These are phyloP conservation scores for Berghia stephanieae DNA, from an alignment of 1,140 invertebrate species.

Conservation along the genomic window DNA sequence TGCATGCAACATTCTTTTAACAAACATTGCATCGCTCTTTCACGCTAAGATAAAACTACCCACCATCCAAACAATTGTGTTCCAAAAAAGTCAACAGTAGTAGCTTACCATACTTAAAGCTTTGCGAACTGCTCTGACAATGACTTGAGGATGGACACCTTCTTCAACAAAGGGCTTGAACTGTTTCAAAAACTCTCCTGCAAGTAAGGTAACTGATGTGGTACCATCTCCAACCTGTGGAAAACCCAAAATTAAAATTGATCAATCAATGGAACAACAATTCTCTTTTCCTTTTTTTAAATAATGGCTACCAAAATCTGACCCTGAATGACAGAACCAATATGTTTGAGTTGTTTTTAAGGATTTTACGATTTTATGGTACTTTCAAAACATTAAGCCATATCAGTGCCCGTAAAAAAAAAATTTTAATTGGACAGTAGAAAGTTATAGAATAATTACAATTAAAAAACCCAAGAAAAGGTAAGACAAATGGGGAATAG, in stretches of 20 bases:
- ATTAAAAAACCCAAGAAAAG: too few species aligned
- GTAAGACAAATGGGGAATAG: too few species aligned
- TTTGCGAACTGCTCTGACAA: conserved; percentile 87
- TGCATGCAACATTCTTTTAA: too few species aligned
- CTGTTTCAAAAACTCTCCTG: conserved; percentile 95
- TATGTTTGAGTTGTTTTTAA: too few species aligned
- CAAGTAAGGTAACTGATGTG: conserved; percentile 93
- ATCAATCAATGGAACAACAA: background rate
- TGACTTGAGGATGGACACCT: conserved; percentile 92
- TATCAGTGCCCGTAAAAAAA: too few species aligned
- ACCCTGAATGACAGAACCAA: too few species aligned
- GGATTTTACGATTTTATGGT: too few species aligned
- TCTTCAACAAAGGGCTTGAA: conserved; percentile 96
- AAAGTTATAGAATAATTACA: too few species aligned
- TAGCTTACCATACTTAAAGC: conserved; percentile 76
- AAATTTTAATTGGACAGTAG: too few species aligned
- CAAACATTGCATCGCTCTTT: background rate
- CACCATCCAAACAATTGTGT: background rate
- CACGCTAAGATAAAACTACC: background rate
- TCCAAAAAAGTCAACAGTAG: conserved; percentile 18
- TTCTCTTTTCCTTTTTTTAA: too few species aligned
- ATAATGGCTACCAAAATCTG: too few species aligned
- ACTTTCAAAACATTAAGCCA: too few species aligned
- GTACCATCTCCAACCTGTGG: conserved; percentile 95
- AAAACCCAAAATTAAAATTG: background rate